These are phyloP conservation scores for Deroptyus accipitrinus DNA, from an alignment of 2,113 vertebrate genomes.

Conservation along the genomic window DNA sequence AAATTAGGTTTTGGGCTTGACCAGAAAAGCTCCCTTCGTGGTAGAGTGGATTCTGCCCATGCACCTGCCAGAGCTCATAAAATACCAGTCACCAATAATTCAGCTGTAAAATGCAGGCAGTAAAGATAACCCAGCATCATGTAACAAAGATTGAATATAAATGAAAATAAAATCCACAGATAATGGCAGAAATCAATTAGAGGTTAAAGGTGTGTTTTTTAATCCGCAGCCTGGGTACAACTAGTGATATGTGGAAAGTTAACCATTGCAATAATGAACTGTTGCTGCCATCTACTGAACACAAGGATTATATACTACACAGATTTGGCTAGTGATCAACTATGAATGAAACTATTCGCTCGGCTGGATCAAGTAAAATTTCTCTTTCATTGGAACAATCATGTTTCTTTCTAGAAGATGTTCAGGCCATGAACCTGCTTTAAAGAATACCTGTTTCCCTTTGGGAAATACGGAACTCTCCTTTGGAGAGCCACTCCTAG, in stretches of 20 bases:
- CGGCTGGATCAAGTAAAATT: background rate
- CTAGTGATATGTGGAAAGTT: background rate
- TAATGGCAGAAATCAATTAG: background rate
- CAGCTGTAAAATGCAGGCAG: background rate
- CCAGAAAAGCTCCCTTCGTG: background rate
- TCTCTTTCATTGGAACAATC: background rate
- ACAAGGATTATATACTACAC: background rate
- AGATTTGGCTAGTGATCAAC: background rate
- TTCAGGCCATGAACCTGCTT: background rate
- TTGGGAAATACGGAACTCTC: background rate
- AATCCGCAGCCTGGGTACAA: background rate
- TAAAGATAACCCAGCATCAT: background rate
- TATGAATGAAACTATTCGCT: background rate
- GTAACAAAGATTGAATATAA: background rate
- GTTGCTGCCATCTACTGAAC: slow-evolving; percentile 58
- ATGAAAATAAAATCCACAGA: background rate
- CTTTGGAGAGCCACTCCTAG: background rate
- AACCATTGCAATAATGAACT: background rate
- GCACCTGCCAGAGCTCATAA: background rate
- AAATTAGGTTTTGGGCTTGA: background rate
- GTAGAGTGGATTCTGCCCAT: background rate
- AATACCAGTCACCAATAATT: background rate
- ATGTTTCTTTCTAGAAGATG: background rate
- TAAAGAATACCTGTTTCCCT: background rate
- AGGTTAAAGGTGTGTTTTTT: background rate